Base-by-base conservation (phyloP, 2,113 vertebrate species). In the Tachuris rubrigastra region DNA sequence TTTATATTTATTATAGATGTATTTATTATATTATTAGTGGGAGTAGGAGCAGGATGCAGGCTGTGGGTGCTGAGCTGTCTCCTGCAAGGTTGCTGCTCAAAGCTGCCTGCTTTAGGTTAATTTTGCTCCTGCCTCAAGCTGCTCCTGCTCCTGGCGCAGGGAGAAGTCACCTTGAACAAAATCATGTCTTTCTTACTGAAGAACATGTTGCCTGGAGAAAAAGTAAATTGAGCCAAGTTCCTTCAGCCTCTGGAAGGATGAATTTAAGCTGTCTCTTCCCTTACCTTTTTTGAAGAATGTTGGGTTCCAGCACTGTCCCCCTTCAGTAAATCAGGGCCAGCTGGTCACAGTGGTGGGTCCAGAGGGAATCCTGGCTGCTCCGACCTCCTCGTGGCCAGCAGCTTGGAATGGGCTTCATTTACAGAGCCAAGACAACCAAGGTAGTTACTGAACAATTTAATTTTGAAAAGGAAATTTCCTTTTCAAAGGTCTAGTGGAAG, bases 341-440 rank as follows among this genome's bases (percentile, higher is more conserved):
- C 59, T 3, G 1, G 50, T 24, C 14, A 7, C 0, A 0, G 11
- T 10, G 59, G 44, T 30, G 41, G 71, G 23, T 68, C 72, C 83
- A 15, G 0, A 52, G 12, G 9, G 27, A 37, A 35, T 58, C 67
- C 1, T 1, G 41, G n/a, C n/a, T 53, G 4, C 37, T 89, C 50
- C 42, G 21, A 1, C 11, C 21, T 74, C 62, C 65, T 71, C 3
- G 1, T 53, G 82, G 52, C 22, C 87, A 60, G 53, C 41, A 46
- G 31, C 63, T 37, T 39, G 68, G 28, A 41, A 4, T 31, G 49
- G 3, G 67, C 74, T 24, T 44, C 28, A 2, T 14, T 30, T 41
- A 12, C 52, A 73, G 44, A 83, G 58, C 44, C 76, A 66, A 52
- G 82, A 25, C 47, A 37, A 35, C 12, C 16, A n/a, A 50, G 14